phyloP scores from a whole-genome alignment of 1,140 invertebrate species.

The Hyles euphorbiae region DNA sequence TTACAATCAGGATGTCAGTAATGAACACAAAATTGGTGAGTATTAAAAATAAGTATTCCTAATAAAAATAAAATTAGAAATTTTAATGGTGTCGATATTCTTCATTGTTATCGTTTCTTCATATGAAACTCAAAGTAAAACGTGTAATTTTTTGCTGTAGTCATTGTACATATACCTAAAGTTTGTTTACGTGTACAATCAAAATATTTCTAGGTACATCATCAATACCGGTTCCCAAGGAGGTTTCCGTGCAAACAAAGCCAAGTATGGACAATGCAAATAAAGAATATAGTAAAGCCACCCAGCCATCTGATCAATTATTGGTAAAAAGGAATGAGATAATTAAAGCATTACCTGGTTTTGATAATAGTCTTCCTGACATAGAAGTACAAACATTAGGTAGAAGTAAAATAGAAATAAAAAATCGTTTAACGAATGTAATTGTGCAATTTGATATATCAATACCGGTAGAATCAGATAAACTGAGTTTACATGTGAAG shows the following conservation, averaged over 20 bases:
- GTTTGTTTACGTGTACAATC: too few species aligned
- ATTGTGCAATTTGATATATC: constrained; percentile 55
- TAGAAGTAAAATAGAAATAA: constrained; percentile 45
- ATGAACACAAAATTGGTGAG: constrained; percentile 17
- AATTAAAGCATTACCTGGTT: constrained; percentile 39
- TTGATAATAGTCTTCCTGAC: constrained; percentile 32
- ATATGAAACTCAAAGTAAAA: neutral
- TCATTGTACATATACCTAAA: too few species aligned
- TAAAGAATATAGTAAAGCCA: neutral
- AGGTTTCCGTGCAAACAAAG: constrained; percentile 35
- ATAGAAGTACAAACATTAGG: constrained; percentile 52
- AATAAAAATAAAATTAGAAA: too few species aligned
- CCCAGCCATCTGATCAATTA: neutral
- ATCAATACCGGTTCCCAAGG: constrained; percentile 27
- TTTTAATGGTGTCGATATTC: too few species aligned
- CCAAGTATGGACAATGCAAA: neutral
- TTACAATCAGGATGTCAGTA: constrained; percentile 33
- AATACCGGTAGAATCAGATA: constrained; percentile 23
- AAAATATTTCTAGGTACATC: too few species aligned
- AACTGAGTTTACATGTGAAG: constrained; percentile 15
- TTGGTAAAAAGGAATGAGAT: neutral
- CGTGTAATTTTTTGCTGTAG: neutral
- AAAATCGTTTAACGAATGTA: constrained; percentile 50
- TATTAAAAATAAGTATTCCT: neutral
- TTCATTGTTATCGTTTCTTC: too few species aligned